phyloP scores from a whole-genome alignment of 2,797 vertebrate species.

The Picus viridis region DNA sequence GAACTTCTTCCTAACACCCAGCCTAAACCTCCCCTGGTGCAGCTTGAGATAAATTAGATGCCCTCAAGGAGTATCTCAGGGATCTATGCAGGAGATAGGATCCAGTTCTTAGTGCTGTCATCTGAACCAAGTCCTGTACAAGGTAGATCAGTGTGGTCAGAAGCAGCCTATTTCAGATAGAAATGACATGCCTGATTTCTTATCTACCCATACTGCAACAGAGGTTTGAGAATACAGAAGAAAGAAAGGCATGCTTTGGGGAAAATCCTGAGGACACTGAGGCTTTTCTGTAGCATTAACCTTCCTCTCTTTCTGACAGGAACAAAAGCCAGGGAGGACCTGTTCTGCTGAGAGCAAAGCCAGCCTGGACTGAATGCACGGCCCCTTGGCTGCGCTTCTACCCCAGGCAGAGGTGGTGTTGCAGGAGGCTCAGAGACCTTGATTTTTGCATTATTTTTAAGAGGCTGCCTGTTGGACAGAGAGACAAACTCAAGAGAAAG shows the following conservation, averaged over 20 bases:
- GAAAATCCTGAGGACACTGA: not conserved
- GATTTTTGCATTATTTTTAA: not conserved
- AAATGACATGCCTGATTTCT: not conserved
- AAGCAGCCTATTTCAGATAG: not conserved
- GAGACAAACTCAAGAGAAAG: not conserved
- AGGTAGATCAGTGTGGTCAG: not conserved
- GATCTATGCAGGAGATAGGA: not conserved
- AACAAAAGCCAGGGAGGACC: not conserved
- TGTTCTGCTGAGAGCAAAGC: not conserved
- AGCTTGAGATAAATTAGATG: not conserved
- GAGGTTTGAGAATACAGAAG: not conserved
- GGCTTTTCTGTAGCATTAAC: not conserved
- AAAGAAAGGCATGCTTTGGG: rapidly evolving
- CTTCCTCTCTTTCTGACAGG: not conserved
- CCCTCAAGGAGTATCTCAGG: not conserved
- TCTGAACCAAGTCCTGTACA: not conserved
- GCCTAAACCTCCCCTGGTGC: too few species aligned
- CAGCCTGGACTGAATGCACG: rapidly evolving
- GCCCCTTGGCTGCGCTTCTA: not conserved
- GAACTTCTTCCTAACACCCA: too few species aligned
- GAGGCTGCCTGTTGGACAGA: not conserved
- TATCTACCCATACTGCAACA: not conserved
- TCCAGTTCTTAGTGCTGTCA: not conserved
- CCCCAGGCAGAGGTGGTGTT: not conserved
- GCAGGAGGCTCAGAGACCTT: not conserved